Base-by-base conservation (phyloP, 2,888 invertebrate genomes). In the Parnassius glacialis region DNA sequence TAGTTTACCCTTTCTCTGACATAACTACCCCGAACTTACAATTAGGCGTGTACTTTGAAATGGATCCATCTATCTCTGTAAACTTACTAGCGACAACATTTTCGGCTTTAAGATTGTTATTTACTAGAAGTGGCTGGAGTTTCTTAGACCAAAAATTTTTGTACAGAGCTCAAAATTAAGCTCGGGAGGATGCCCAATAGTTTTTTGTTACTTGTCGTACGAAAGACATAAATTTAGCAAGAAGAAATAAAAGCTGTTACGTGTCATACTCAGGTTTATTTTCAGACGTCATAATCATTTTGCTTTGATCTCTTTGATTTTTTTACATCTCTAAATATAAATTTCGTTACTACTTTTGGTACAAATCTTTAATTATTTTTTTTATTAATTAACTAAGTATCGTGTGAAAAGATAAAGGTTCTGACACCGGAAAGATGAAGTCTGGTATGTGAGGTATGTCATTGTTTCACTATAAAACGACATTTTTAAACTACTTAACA, bases 21-120 rank as follows among this genome's bases (percentile, higher is more conserved):
- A 13, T 65, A 64, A 65, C 57, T 52, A 59, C 68, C 48, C 76
- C 73, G 65, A 79, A 80, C 78, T 83, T 75, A 79, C 80, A 80
- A 84, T 84, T 81, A 83, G 78, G 70, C 78, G 67, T 76, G 72
- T 79, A 81, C 79, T 81, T 73, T 72, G 74, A 70, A 82, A 84
- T 78, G 74, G 78, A 80, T 76, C 77, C 80, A 85, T 87, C 81
- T 78, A 78, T 85, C 84, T 81, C 75, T 70, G 74, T 68, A 74
- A 83, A 84, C 79, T 84, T 81, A 74, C 71, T 70, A 72, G 78
- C 72, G 75, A 76, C 81, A 74, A 72, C 73, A 74, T 74, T 74
- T 73, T 34, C 64, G 67, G 56, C 67, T 70, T 53, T 48, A 47
- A 1, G 44, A 57, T 43, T 42, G 20, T 13, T 45, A 16, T 53